These are phyloP conservation scores for Sebastes matsubarae DNA, from an alignment of 2,797 vertebrate species.

Conservation along the genomic window DNA sequence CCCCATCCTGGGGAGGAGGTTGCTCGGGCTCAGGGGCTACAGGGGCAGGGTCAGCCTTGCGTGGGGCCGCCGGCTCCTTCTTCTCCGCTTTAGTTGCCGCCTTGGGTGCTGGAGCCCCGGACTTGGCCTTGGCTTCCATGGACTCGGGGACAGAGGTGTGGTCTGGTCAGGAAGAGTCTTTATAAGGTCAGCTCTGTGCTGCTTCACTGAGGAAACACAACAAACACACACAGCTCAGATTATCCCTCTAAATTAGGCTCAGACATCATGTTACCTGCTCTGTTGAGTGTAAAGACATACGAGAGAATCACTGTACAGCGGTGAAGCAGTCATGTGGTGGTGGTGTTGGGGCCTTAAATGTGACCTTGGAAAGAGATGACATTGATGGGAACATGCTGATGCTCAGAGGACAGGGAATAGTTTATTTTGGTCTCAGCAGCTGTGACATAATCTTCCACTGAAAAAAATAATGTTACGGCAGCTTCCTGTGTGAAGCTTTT, in stretches of 20 bases:
- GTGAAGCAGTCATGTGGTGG: slow-evolving; percentile 32
- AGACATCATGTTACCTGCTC: slow-evolving; percentile 48
- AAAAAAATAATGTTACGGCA: slow-evolving; percentile 29
- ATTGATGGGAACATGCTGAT: slow-evolving; percentile 52
- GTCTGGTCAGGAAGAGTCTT: slow-evolving; percentile 61
- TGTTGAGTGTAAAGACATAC: slow-evolving; percentile 31
- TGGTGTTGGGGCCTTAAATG: slow-evolving; percentile 55
- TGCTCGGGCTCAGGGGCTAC: slow-evolving; percentile 73
- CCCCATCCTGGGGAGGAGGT: slow-evolving; percentile 74
- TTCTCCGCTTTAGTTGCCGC: slow-evolving; percentile 75
- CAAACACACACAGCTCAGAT: slow-evolving; percentile 62
- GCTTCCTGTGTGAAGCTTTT: slow-evolving; percentile 48
- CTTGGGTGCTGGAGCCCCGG: slow-evolving; percentile 72
- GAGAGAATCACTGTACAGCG: slow-evolving; percentile 35
- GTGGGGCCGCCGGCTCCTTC: slow-evolving; percentile 72
- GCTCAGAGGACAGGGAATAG: slow-evolving; percentile 41
- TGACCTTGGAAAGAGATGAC: slow-evolving; percentile 83
- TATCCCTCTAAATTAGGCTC: slow-evolving; percentile 54
- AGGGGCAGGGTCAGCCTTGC: slow-evolving; percentile 74
- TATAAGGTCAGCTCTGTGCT: slow-evolving; percentile 68
- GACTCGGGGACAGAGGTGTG: slow-evolving; percentile 72
- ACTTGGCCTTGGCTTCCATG: slow-evolving; percentile 85
- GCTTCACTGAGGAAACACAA: slow-evolving; percentile 71
- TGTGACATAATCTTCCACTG: slow-evolving; percentile 43
- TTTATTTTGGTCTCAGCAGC: slow-evolving; percentile 57